Base-by-base conservation (phyloP, 1,140 invertebrate genomes). In the Colletes gigas region DNA sequence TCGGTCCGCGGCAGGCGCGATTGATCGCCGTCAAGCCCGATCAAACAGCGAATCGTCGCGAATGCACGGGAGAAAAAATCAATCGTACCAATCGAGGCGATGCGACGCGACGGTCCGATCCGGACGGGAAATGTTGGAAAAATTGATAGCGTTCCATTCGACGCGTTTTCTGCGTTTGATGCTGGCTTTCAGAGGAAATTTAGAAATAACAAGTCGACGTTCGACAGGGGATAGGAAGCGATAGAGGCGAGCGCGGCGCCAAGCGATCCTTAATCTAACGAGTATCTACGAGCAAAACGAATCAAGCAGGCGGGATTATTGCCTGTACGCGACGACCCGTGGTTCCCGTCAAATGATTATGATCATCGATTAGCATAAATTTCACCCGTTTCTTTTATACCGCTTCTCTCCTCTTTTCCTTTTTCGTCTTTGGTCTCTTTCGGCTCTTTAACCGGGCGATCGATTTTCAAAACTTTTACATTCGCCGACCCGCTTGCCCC, bases 201-300 rank as follows among this genome's bases (percentile, higher is more conserved):
- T 66, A 17, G 57, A 39, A 84, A 81, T 63, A 84, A 66, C 44
- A 71, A 55, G 44, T 44, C 54, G 79, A 77, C 79, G 52, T 84
- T 76, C 67, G 76, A 55, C 74, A 68, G 12, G 54, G 47, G n/a
- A 41, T 59, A 77, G 81, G 67, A 73, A 76, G 39, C 21, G 55
- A 71, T 87, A 83, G 60, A 50, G 52, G 72, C 55, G 77, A 73
- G 21, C 41, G 8, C 73, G 78, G 77, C 67, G 73, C 67, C 78
- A 66, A 81, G 77, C 75, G 70, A 62, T 41, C 78, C 75, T 80
- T 81, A 67, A 88, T 77, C 78, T 81, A 85, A 84, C 71, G 77
- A 52, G 30, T 81, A 57, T 84, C 57, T 59, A 66, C 62, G 67
- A 76, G 63, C 66, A 15, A 84, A 62, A 47, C 39, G 41, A 50